phyloP scores from a whole-genome alignment of 2,113 vertebrate genomes.

The Ranitomeya variabilis region DNA sequence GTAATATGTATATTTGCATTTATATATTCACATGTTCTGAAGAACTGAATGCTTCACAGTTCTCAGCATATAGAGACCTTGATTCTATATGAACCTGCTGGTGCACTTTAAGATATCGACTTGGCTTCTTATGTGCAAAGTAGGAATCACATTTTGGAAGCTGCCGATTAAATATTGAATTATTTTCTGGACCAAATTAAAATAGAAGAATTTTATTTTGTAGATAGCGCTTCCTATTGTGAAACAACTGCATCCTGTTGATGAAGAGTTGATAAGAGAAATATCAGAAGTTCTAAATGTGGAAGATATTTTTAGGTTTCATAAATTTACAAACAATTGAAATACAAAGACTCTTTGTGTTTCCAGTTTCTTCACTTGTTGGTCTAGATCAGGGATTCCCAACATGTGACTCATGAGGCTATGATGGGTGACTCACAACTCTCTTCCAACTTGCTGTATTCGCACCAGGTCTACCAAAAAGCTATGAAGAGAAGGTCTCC shows the following conservation, averaged over 20 bases:
- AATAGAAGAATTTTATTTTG: neutral
- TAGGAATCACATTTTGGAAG: neutral
- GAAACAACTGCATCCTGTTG: constrained; percentile 4
- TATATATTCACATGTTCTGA: no score
- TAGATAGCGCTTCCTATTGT: constrained; percentile 16
- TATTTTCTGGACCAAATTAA: neutral
- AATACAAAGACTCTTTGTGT: neutral
- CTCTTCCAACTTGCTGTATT: no score
- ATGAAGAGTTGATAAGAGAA: neutral
- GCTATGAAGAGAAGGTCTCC: no score
- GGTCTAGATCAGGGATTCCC: no score
- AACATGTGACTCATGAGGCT: no score
- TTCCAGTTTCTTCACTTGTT: neutral
- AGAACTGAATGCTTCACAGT: no score
- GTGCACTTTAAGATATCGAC: neutral
- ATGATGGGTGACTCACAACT: no score
- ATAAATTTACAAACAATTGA: neutral
- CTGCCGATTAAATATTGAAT: neutral
- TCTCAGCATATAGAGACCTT: no score
- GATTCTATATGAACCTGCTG: neutral
- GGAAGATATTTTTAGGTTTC: neutral
- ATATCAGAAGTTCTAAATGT: neutral
- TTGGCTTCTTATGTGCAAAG: neutral
- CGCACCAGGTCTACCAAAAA: no score
- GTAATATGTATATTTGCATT: no score